A percentile compares a stretch with the other conserved stretches of the same genome.
These are phyloP conservation scores for Cephalopachus bancanus DNA, from an alignment of 2,797 vertebrate genomes.

Conservation along the genomic window DNA sequence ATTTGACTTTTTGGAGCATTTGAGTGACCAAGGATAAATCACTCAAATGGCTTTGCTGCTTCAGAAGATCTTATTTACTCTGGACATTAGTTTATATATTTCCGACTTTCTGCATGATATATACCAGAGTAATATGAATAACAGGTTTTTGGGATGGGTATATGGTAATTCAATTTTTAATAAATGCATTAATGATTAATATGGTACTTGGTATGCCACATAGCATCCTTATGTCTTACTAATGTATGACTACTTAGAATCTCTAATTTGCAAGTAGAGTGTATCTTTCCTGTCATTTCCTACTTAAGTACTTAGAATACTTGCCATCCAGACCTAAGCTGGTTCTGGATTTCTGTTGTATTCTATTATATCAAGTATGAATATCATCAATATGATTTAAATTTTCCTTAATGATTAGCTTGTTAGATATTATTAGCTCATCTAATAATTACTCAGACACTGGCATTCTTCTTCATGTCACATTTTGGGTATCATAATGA, in stretches of 20 bases:
- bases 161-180: slow-evolving; percentile 21
- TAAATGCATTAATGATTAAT: not conserved
- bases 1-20: slow-evolving; percentile 44
- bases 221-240: slow-evolving; percentile 17
- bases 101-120: slow-evolving; percentile 35
- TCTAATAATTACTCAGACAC: not conserved
- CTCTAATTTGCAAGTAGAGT: slow-evolving; percentile 29
- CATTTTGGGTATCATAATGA: not conserved
- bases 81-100: not conserved
- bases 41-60: slow-evolving; percentile 27
- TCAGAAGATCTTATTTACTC: slow-evolving; percentile 48
- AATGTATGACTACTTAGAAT: not conserved
- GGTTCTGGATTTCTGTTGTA: not conserved
- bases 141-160: not conserved
- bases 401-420: not conserved
- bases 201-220: not conserved
- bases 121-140: not conserved
- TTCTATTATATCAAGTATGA: slow-evolving; percentile 1
- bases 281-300: slow-evolving; percentile 36
- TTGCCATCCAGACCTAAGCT: slow-evolving; percentile 21
- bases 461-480: not conserved
- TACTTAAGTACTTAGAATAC: slow-evolving; percentile 6
- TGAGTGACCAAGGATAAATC: slow-evolving; percentile 49
- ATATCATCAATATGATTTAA: not conserved
- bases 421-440: not conserved